phyloP scores from a whole-genome alignment of 2,888 invertebrate genomes.

The Automeris io region DNA sequence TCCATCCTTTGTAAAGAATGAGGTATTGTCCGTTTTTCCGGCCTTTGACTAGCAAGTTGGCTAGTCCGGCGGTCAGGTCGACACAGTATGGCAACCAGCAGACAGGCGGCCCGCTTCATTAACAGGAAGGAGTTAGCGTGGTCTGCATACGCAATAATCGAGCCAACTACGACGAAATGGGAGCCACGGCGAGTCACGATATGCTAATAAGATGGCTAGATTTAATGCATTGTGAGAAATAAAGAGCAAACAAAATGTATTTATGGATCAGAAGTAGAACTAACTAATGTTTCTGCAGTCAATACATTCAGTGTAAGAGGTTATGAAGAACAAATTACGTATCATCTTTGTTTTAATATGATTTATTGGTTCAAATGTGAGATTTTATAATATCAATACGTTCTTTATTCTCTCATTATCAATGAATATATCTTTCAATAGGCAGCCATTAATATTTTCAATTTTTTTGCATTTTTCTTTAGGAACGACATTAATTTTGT shows the following conservation, averaged over 20 bases:
- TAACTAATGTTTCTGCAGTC: conserved; percentile 22
- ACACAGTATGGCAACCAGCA: conserved; percentile 24
- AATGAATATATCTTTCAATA: too few relatives aligned
- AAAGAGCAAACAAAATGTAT: conserved; percentile 14
- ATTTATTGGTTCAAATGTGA: too few relatives aligned
- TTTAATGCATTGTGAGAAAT: conserved; percentile 22
- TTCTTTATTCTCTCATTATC: too few relatives aligned
- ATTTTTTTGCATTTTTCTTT: too few relatives aligned
- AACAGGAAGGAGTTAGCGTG: conserved; percentile 56
- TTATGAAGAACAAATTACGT: neutral
- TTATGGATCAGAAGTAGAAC: conserved; percentile 19
- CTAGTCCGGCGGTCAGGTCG: conserved; percentile 5
- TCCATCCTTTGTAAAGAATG: conserved; percentile 10
- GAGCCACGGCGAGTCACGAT: conserved; percentile 30
- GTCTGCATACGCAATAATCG: conserved; percentile 51
- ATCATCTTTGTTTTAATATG: too few relatives aligned
- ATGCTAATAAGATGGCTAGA: conserved; percentile 28
- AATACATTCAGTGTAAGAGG: neutral
- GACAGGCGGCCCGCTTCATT: conserved; percentile 44
- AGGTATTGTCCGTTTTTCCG: conserved; percentile 11
- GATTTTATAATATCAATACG: too few relatives aligned
- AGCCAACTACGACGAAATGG: conserved; percentile 24
- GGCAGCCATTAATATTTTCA: too few relatives aligned
- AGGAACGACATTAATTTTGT: too few relatives aligned
- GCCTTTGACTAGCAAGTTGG: conserved; percentile 10